phyloP scores from a whole-genome alignment of 2,113 vertebrate species.

The Anas platyrhynchos region DNA sequence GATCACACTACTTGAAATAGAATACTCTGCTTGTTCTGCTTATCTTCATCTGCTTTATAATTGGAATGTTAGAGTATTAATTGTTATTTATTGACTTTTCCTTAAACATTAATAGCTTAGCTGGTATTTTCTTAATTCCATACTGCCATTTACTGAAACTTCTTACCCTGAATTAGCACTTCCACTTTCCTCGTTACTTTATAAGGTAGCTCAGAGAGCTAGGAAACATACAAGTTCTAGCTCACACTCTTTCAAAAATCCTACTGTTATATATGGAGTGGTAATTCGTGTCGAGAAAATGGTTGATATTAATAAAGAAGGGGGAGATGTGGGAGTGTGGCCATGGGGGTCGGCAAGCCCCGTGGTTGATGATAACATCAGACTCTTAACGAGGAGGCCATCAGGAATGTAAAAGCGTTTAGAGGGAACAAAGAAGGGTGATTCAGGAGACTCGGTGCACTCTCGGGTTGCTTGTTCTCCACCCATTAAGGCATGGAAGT shows the following conservation, averaged over 20 bases:
- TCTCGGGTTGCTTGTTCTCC: too few species aligned
- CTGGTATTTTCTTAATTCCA: background rate
- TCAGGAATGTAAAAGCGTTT: too few species aligned
- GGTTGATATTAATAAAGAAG: too few species aligned
- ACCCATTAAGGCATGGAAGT: too few species aligned
- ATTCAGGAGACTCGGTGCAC: too few species aligned
- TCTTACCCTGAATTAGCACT: background rate
- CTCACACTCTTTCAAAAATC: background rate
- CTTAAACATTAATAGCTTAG: background rate
- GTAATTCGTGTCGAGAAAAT: too few species aligned
- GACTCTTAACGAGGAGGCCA: too few species aligned
- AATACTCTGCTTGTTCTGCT: background rate
- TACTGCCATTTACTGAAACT: background rate
- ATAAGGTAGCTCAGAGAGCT: background rate
- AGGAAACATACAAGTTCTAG: background rate
- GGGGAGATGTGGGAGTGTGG: too few species aligned
- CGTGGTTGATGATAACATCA: too few species aligned
- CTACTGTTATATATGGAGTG: background rate
- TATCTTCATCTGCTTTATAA: background rate
- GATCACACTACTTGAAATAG: background rate
- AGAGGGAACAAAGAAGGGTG: too few species aligned
- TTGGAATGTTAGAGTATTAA: background rate
- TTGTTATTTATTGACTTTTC: background rate
- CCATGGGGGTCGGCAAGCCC: too few species aligned
- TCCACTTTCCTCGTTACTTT: background rate